Evolutionary conservation across 2,797 vertebrate species (phyloP), one percentile per base, ranked within the genome.

Genomic region (Syngnathus acus): DNA sequence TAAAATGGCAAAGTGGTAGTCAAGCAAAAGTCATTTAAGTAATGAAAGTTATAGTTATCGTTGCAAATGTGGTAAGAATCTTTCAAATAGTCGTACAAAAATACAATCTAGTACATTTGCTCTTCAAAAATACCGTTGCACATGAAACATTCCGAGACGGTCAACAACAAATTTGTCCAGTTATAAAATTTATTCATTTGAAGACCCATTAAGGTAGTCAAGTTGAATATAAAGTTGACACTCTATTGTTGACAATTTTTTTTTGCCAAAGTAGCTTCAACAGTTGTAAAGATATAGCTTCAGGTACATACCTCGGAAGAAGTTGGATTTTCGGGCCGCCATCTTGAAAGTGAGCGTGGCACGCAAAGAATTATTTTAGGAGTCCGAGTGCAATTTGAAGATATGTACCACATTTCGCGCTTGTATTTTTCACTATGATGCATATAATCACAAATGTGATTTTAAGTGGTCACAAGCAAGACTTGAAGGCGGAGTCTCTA

Each of bases 401-500:
- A 32, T 14, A 45, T 11, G 6, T 14, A 14, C 1, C 43, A 45
- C 13, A 45, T 45, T 45, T 45, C 1, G 43, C 5, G 43, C 43
- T 45, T 45, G 11, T 45, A 43, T 45, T 45, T 48, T 48, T 19
- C 47, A 14, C 43, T 45, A 45, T 14, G 43, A 14, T 45, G 13
- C 14, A 45, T 11, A 45, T 4, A 32, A 32, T 32, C 32, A 32
- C 3, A 32, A 32, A 32, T 32, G 32, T 32, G 32, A 32, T 32
- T 32, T 32, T 32, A 32, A 32, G 1, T 40, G 0, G 39, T 2
- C 50, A 21, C 17, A 59, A 19, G 21, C 40, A 64, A 6, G 32
- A 39, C 21, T 53, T 23, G 48, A 3, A 58, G 65, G 3, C 16
- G 75, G 72, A 58, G 77, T 74, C 69, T 76, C 77, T 78, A 77